These are phyloP conservation scores for Colinus virginianus DNA, from an alignment of 2,113 vertebrate species.

Conservation along the genomic window DNA sequence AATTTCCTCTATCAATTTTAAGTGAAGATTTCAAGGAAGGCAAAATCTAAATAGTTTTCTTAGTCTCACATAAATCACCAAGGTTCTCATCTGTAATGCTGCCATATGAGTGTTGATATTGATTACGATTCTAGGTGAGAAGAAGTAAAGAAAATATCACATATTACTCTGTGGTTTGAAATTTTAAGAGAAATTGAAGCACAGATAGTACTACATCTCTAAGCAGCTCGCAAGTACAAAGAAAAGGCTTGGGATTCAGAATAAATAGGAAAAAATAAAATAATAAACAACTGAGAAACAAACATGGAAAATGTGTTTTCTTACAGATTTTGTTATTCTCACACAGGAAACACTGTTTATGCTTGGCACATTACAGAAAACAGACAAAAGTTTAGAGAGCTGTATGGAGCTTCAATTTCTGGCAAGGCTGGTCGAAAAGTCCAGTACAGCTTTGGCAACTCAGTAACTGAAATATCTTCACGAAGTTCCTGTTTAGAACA, in stretches of 20 bases:
- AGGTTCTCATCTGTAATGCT: neutral
- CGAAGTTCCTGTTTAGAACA: neutral
- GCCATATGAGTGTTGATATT: neutral
- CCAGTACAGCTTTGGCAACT: neutral
- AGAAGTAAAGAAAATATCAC: neutral
- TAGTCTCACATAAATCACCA: neutral
- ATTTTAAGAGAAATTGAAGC: neutral
- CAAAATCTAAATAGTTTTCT: neutral
- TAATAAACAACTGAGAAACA: neutral
- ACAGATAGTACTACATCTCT: neutral
- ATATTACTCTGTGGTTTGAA: neutral
- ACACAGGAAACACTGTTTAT: neutral
- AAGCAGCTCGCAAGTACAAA: neutral
- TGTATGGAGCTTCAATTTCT: neutral
- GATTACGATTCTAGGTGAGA: neutral
- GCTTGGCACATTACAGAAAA: neutral
- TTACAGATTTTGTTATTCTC: neutral
- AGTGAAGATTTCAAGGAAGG: neutral
- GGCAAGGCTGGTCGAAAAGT: neutral
- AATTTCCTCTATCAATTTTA: neutral
- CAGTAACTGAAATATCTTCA: neutral
- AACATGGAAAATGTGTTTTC: neutral
- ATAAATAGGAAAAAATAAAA: neutral
- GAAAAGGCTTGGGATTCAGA: neutral
- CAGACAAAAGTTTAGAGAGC: neutral